phyloP scores from a whole-genome alignment of 2,113 vertebrate species.

The Tyto alba region DNA sequence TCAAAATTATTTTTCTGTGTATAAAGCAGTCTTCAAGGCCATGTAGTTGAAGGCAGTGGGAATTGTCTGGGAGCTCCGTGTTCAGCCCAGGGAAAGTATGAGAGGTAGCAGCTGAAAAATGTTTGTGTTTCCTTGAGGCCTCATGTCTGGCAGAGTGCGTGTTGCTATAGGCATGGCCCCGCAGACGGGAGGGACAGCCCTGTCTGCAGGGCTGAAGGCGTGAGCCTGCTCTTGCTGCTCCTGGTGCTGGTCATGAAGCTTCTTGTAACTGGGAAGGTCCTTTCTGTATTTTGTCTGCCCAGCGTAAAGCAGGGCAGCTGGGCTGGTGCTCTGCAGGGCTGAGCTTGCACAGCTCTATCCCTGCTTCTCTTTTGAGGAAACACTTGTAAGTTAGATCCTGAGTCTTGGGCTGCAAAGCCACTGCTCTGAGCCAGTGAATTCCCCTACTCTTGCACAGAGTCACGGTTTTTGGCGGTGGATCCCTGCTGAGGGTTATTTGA shows the following conservation, averaged over 20 bases:
- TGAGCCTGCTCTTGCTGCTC: accelerated
- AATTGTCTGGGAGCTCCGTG: not conserved
- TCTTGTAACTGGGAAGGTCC: not conserved
- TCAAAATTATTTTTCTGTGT: accelerated
- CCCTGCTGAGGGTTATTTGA: not conserved
- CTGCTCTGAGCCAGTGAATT: accelerated
- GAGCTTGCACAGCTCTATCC: not conserved
- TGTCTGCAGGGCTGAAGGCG: not conserved
- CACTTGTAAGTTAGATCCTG: not conserved
- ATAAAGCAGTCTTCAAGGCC: not conserved
- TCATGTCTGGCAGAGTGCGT: not conserved
- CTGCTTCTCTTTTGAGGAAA: not conserved
- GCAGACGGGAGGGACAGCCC: not conserved
- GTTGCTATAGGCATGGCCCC: not conserved
- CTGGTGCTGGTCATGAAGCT: not conserved
- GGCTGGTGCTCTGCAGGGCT: not conserved
- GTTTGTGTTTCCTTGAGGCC: constrained; percentile 51
- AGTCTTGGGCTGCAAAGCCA: accelerated
- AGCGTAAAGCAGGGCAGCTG: accelerated
- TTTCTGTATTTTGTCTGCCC: not conserved
- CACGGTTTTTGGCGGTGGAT: not conserved
- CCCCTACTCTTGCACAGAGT: not conserved
- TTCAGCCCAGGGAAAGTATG: not conserved
- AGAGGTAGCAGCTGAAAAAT: not conserved
- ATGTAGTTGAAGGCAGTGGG: not conserved